phyloP scores from a whole-genome alignment of 1,140 invertebrate genomes.

The Mizuhopecten yessoensis region DNA sequence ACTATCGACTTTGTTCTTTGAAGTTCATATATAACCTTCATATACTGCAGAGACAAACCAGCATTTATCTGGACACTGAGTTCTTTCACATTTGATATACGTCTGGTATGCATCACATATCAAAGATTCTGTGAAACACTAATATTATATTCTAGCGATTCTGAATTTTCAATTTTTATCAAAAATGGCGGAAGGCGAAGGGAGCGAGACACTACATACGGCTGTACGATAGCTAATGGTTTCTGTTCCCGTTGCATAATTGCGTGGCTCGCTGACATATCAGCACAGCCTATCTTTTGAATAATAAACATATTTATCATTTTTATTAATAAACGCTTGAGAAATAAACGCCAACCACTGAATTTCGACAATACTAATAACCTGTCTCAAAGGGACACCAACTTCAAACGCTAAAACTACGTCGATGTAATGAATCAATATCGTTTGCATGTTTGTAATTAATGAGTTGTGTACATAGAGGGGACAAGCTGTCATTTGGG shows the following conservation, averaged over 20 bases:
- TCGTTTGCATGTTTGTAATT: constrained; percentile 26
- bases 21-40: neutral
- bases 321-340: constrained; percentile 39
- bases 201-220: neutral
- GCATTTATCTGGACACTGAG: neutral
- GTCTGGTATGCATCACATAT: neutral
- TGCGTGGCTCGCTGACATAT: neutral
- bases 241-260: neutral
- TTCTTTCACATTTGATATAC: neutral
- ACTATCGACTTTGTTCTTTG: neutral
- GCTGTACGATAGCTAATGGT: neutral
- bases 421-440: constrained; percentile 42
- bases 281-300: constrained; percentile 24
- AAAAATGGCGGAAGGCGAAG: neutral
- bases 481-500: constrained; percentile 13
- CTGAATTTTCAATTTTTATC: constrained; percentile 22
- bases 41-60: neutral
- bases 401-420: constrained; percentile 41
- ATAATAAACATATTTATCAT: constrained; percentile 40
- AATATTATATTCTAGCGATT: constrained; percentile 2
- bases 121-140: neutral
- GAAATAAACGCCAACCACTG: constrained; percentile 15
- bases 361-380: constrained; percentile 30
- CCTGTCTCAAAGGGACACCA: constrained; percentile 20
- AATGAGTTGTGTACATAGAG: constrained; percentile 41